A percentile compares a stretch with the other conserved stretches of the same genome.
Conservation (phyloP, 2,888 invertebrate genomes). For the Cactoblastis cactorum region DNA sequence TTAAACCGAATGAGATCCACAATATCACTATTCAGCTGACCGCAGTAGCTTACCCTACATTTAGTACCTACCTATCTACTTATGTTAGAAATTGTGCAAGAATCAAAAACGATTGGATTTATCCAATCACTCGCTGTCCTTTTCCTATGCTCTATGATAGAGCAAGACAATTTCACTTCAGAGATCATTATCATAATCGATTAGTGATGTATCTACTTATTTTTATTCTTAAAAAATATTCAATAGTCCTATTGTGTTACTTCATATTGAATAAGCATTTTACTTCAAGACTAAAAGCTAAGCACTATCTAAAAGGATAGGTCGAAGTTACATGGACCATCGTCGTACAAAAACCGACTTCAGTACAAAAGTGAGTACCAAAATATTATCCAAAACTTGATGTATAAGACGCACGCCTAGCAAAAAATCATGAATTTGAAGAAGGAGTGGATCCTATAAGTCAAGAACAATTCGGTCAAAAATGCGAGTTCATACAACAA, state of each 20-base stretch:
- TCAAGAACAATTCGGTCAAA: conserved; percentile 22
- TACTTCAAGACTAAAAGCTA: conserved; percentile 58
- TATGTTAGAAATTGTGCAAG: conserved; percentile 70
- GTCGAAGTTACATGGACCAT: conserved; percentile 65
- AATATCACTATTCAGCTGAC: conserved; percentile 31
- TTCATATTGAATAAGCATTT: conserved; percentile 49
- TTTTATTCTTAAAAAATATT: conserved; percentile 54
- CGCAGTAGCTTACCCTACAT: conserved; percentile 50
- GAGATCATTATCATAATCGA: conserved; percentile 45
- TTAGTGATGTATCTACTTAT: conserved; percentile 48
- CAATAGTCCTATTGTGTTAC: conserved; percentile 45
- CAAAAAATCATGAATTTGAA: conserved; percentile 1
- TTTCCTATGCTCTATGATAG: conserved; percentile 14
- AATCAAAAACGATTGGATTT: conserved; percentile 37
- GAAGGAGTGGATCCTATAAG: conserved; percentile 15
- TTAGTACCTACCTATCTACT: conserved; percentile 65
- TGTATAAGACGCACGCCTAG: conserved; percentile 28
- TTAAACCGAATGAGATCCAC: conserved; percentile 17
- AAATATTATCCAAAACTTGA: conserved; percentile 61
- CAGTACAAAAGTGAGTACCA: conserved; percentile 73
- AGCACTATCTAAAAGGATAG: conserved; percentile 53
- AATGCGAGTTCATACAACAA: conserved; percentile 26
- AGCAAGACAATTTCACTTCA: conserved; percentile 16
- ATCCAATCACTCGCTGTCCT: conserved; percentile 14
- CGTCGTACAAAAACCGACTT: conserved; percentile 56